A percentile compares a stretch with the other conserved stretches of the same genome.
phyloP scores from a whole-genome alignment of 2,888 invertebrate genomes.

The Melipona bicolor region DNA sequence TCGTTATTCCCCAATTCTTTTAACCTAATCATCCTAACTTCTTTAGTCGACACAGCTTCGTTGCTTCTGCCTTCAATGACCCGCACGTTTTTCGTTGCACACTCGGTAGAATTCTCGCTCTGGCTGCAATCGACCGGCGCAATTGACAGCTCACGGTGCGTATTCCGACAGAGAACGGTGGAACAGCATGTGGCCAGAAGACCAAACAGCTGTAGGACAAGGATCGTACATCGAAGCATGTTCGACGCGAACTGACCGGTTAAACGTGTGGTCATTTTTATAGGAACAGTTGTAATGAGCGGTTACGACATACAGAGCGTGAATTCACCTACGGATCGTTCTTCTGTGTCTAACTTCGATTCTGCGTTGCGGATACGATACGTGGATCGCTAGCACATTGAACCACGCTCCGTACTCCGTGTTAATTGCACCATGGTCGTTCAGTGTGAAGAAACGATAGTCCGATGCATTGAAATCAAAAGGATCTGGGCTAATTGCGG shows the following conservation, averaged over 20 bases:
- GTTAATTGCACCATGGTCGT: constrained; percentile 37
- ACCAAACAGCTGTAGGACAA: constrained; percentile 62
- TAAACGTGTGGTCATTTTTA: constrained; percentile 76
- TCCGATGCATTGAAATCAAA: constrained; percentile 45
- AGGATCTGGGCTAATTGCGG: constrained; percentile 46
- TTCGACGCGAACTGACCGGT: constrained; percentile 76
- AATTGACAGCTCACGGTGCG: background rate
- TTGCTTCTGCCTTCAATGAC: background rate
- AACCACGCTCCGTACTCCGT: constrained; percentile 10
- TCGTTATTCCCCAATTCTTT: background rate
- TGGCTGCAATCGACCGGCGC: constrained; percentile 29
- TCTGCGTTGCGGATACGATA: background rate
- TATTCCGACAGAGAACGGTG: constrained; percentile 26
- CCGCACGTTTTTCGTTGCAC: background rate
- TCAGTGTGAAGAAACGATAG: constrained; percentile 13
- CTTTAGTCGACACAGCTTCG: background rate
- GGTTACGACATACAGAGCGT: constrained; percentile 83
- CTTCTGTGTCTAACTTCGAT: constrained; percentile 7
- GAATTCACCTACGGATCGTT: constrained; percentile 75
- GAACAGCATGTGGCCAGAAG: constrained; percentile 49
- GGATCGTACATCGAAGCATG: constrained; percentile 79
- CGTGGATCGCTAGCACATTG: background rate
- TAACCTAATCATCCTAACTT: background rate
- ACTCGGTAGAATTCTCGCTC: constrained; percentile 19
- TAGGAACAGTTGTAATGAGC: constrained; percentile 74